These are phyloP conservation scores for Lamellibrachia satsuma DNA, from an alignment of 2,888 invertebrate species.

Conservation along the genomic window DNA sequence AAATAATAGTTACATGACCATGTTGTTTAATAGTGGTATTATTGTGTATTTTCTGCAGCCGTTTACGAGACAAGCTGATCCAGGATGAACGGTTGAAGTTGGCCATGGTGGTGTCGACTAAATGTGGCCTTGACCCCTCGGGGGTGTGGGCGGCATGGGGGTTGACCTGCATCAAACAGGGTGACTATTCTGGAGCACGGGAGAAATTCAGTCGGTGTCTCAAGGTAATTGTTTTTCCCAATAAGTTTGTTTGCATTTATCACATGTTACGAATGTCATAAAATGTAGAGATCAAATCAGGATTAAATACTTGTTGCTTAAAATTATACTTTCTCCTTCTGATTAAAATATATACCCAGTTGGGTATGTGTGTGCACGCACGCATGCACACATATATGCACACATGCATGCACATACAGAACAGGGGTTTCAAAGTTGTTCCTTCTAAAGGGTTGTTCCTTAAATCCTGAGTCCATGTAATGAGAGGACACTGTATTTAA, in stretches of 20 bases:
- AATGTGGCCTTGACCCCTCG: constrained; percentile 81
- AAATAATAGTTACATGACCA: neutral
- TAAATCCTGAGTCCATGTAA: no score
- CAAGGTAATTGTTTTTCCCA: constrained; percentile 46
- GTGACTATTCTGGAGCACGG: constrained; percentile 80
- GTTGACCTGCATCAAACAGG: constrained; percentile 69
- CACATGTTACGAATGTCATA: no score
- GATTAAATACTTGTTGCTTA: no score
- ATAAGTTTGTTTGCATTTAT: neutral
- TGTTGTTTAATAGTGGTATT: neutral
- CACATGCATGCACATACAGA: neutral
- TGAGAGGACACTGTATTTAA: no score
- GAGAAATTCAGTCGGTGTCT: constrained; percentile 76
- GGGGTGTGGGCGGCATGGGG: constrained; percentile 90
- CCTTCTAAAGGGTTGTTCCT: neutral
- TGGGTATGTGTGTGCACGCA: neutral
- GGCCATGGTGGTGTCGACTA: constrained; percentile 80
- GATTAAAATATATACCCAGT: no score
- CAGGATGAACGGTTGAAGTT: constrained; percentile 86
- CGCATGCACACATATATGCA: neutral
- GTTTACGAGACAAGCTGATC: constrained; percentile 78
- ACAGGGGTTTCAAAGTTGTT: no score
- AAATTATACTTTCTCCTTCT: no score
- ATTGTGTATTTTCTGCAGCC: constrained; percentile 67
- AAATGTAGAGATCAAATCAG: no score